A percentile compares a stretch with the other conserved stretches of the same genome.
Evolutionary conservation across 2,888 invertebrate species (phyloP).

Genomic region (Argynnis bischoffii): DNA sequence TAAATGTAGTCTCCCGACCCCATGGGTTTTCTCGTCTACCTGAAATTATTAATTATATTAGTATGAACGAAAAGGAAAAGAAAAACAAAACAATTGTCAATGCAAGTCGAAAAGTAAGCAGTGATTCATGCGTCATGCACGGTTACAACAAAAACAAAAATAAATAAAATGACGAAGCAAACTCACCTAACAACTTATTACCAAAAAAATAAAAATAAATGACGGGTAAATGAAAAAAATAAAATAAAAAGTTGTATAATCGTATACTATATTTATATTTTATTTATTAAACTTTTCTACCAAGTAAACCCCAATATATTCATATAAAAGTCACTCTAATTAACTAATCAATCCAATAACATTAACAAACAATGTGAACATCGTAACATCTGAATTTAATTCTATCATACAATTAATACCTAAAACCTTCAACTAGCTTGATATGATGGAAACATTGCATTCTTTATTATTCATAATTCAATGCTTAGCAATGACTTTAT

Average conservation of each 20-base stretch:
- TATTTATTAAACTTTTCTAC: conserved; percentile 76
- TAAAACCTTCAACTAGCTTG: conserved; percentile 62
- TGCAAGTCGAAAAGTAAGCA: conserved; percentile 62
- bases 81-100: conserved; percentile 56
- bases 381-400: conserved; percentile 62
- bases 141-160: conserved; percentile 45
- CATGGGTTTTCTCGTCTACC: conserved; percentile 79
- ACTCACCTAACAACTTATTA: conserved; percentile 61
- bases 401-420: conserved; percentile 65
- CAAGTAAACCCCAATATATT: conserved; percentile 82
- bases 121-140: conserved; percentile 69
- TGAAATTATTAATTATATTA: conserved; percentile 82
- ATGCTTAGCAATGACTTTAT: conserved; percentile 71
- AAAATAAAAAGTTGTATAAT: conserved; percentile 60
- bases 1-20: conserved; percentile 77
- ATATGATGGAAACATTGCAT: conserved; percentile 73
- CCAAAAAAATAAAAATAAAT: conserved; percentile 36
- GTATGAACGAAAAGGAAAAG: conserved; percentile 75
- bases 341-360: conserved; percentile 76
- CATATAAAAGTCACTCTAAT: conserved; percentile 82
- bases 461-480: conserved; percentile 54
- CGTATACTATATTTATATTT: conserved; percentile 74
- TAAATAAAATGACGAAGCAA: conserved; percentile 40
- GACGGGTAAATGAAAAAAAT: conserved; percentile 45
- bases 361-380: conserved; percentile 79